Percentiles rank a stretch among this genome's conserved stretches.
These are phyloP conservation scores for Lasius fuliginosus DNA, from an alignment of 2,888 invertebrate genomes.

Conservation along the genomic window DNA sequence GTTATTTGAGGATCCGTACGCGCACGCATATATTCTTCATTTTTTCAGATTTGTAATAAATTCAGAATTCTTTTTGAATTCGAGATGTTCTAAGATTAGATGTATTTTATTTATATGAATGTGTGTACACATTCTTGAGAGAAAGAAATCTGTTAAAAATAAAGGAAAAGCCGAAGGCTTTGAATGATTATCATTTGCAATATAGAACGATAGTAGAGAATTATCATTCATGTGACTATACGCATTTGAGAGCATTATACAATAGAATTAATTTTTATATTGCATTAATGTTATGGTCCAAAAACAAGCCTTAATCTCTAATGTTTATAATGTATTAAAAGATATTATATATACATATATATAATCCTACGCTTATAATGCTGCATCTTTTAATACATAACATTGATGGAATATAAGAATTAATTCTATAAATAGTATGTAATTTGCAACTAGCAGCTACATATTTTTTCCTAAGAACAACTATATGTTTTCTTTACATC, in stretches of 20 bases:
- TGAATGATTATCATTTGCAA: background rate
- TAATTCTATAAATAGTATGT: no score
- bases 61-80: background rate
- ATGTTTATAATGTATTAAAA: background rate
- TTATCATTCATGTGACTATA: background rate
- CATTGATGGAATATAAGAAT: no score
- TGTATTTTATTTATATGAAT: background rate
- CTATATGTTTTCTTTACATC: no score
- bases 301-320: background rate
- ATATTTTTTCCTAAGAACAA: no score
- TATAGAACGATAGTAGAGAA: background rate
- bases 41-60: background rate
- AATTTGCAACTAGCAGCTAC: no score
- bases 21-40: background rate
- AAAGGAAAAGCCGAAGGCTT: background rate
- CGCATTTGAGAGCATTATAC: background rate
- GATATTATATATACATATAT: no score
- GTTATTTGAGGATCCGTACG: background rate
- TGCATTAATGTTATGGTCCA: background rate
- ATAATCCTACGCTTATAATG: no score
- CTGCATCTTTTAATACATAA: no score
- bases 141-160: background rate
- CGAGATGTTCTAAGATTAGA: background rate
- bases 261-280: background rate
- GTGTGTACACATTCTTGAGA: background rate